Evolutionary conservation across 2,797 vertebrate species (phyloP).

Genomic region (Gobionotothen gibberifrons): DNA sequence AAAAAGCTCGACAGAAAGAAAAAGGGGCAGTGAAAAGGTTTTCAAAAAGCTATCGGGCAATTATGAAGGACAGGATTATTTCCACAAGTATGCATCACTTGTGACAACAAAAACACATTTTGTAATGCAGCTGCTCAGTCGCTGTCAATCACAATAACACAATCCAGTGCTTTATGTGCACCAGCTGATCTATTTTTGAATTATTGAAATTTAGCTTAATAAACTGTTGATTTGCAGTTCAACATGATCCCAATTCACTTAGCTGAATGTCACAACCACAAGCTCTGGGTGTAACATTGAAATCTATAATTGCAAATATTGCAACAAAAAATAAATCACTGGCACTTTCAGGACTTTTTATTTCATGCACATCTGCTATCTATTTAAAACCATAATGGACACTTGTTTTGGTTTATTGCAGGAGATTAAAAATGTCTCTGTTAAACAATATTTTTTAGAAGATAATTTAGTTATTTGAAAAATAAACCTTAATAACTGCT

Average conservation of each 20-base stretch:
- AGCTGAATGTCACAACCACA: constrained; percentile 44
- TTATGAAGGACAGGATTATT: constrained; percentile 88
- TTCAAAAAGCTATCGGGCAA: constrained; percentile 70
- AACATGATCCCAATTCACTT: constrained; percentile 61
- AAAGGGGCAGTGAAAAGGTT: constrained; percentile 32
- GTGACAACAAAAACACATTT: constrained; percentile 89
- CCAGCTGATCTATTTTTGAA: constrained; percentile 77
- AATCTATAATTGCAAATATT: constrained; percentile 51
- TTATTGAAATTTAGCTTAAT: constrained; percentile 54
- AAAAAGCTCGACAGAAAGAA: constrained; percentile 58
- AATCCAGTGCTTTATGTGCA: constrained; percentile 88
- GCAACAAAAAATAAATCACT: background rate
- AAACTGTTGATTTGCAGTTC: constrained; percentile 40
- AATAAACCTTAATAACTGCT: background rate
- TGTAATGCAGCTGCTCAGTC: constrained; percentile 87
- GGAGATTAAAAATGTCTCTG: constrained; percentile 29
- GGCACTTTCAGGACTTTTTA: constrained; percentile 20
- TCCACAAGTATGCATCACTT: constrained; percentile 89
- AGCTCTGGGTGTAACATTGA: constrained; percentile 37
- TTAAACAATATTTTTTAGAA: constrained; percentile 11
- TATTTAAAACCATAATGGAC: constrained; percentile 30
- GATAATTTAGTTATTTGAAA: background rate
- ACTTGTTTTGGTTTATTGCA: constrained; percentile 17
- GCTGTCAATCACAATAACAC: constrained; percentile 88
- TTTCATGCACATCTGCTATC: constrained; percentile 42